Conservation (phyloP, 2,888 invertebrate species). For the Platycnemis pennipes region DNA sequence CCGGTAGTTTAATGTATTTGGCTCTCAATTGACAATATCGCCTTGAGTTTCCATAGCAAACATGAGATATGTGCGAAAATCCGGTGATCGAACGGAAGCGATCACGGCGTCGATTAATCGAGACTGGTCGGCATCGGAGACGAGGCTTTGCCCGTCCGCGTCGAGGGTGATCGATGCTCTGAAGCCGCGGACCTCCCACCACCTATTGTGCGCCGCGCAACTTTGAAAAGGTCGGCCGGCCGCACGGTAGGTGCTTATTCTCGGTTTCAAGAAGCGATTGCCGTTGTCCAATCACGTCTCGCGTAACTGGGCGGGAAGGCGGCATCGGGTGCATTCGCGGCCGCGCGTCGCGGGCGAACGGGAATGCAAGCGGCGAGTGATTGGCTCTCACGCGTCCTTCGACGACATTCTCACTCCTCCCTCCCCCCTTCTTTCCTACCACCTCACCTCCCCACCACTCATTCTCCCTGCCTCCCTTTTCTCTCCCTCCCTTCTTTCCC, state of each 20-base stretch:
- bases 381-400: conserved; percentile 33
- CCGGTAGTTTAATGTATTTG: no score
- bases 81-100: no score
- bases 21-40: no score
- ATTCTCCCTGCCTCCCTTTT: background rate
- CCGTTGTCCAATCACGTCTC: background rate
- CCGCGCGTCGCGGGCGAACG: background rate
- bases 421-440: background rate
- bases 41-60: no score
- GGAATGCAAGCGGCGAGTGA: background rate
- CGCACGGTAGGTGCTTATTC: background rate
- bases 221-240: background rate
- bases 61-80: no score
- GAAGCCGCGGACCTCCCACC: background rate
- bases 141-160: background rate
- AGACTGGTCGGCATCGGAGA: no score
- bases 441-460: background rate
- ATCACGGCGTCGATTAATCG: no score
- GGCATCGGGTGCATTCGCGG: background rate
- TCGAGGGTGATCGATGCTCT: background rate
- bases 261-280: background rate
- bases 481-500: background rate
- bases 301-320: background rate
- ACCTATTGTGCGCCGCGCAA: background rate
- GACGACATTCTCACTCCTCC: background rate